Evolutionary conservation across 1,140 invertebrate species (phyloP).

Genomic region (Ladona fulva): DNA sequence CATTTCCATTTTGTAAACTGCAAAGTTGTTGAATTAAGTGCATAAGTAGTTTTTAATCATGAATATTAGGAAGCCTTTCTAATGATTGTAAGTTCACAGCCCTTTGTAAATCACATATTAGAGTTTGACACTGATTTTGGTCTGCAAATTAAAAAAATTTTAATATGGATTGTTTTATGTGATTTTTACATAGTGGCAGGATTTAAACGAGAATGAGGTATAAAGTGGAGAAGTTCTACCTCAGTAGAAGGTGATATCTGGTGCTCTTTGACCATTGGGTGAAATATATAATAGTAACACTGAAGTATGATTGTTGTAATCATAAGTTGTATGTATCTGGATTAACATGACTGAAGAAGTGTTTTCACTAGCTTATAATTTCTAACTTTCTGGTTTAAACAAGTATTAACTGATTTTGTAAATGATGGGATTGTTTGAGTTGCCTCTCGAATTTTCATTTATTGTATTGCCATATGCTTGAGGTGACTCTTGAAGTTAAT

Average conservation of each 20-base stretch:
- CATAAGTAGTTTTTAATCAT: neutral
- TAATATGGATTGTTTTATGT: neutral
- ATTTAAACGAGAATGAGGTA: neutral
- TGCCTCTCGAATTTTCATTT: too few relatives aligned
- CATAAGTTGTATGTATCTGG: too few relatives aligned
- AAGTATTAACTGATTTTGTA: neutral
- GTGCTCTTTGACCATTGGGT: slow-evolving; percentile 2
- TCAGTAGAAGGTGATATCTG: neutral
- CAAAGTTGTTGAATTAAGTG: neutral
- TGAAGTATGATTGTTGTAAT: too few relatives aligned
- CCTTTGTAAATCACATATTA: too few relatives aligned
- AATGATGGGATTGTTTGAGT: neutral
- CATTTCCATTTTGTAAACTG: neutral
- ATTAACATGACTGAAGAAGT: too few relatives aligned
- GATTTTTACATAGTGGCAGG: neutral
- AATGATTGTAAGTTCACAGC: neutral
- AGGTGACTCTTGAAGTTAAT: neutral
- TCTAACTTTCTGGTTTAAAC: neutral
- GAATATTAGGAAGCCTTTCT: neutral
- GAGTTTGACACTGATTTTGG: neutral
- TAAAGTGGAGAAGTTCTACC: neutral
- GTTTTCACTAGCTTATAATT: too few relatives aligned
- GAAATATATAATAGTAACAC: neutral
- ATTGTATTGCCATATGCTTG: too few relatives aligned
- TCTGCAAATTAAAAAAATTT: neutral